A percentile compares a stretch with the other conserved stretches of the same genome.
These are phyloP conservation scores for Agraylea sexmaculata DNA, from an alignment of 1,140 invertebrate genomes.

Conservation along the genomic window DNA sequence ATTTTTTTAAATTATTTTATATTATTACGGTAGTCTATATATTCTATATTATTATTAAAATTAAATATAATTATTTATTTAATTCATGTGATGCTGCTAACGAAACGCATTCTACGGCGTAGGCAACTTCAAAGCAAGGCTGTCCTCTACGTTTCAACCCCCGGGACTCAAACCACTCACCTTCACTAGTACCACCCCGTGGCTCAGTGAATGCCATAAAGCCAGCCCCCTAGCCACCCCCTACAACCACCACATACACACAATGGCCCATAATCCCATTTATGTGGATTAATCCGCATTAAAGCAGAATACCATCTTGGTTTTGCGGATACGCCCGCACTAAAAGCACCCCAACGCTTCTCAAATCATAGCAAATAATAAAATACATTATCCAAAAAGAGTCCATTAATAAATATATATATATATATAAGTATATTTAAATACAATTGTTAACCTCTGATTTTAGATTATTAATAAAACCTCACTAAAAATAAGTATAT, in stretches of 20 bases:
- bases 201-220: constrained; percentile 4
- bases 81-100: too few species aligned
- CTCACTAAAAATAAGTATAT: background rate
- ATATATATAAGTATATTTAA: constrained; percentile 1
- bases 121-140: too few species aligned
- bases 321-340: constrained; percentile 14
- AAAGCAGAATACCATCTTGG: constrained; percentile 14
- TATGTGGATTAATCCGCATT: constrained; percentile 17
- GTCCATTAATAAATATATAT: background rate
- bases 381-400: constrained; percentile 10
- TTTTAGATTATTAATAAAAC: background rate
- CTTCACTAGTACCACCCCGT: background rate
- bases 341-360: constrained; percentile 1
- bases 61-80: too few species aligned
- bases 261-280: constrained; percentile 17
- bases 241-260: background rate
- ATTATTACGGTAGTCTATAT: too few species aligned
- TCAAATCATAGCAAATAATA: constrained; percentile 7
- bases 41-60: too few species aligned
- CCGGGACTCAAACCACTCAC: background rate
- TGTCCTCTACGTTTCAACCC: too few species aligned
- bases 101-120: too few species aligned
- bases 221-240: constrained; percentile 2
- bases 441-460: background rate
- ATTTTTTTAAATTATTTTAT: too few species aligned